Evolutionary conservation across 2,797 vertebrate species (phyloP).

Genomic region (Pygocentrus nattereri): DNA sequence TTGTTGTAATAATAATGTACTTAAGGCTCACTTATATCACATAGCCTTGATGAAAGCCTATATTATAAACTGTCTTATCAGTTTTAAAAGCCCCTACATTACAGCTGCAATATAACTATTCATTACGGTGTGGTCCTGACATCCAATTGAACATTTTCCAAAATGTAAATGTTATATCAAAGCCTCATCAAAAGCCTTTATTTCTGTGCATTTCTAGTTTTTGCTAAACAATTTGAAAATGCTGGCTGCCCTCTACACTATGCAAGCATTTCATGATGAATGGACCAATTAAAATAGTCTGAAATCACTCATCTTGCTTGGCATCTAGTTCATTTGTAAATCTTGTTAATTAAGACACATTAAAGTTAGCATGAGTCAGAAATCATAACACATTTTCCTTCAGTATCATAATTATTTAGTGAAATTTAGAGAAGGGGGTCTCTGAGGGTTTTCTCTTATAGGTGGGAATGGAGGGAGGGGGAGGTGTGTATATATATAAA

Average conservation of each 20-base stretch:
- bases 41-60: not conserved
- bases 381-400: too few relatives aligned
- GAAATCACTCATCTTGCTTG: not conserved
- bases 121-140: not conserved
- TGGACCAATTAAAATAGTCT: not conserved
- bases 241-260: not conserved
- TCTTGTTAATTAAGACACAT: too few relatives aligned
- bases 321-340: too few relatives aligned
- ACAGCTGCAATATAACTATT: not conserved
- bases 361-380: too few relatives aligned
- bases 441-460: too few relatives aligned
- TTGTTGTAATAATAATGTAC: slow-evolving; percentile 43
- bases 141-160: not conserved
- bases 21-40: not conserved
- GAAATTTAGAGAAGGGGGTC: too few relatives aligned
- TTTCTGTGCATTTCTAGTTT: not conserved
- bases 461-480: too few relatives aligned
- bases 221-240: not conserved
- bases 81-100: not conserved
- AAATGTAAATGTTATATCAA: not conserved
- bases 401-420: too few relatives aligned
- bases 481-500: too few relatives aligned
- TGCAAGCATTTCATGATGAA: not conserved
- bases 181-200: not conserved
- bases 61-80: not conserved